phyloP scores from a whole-genome alignment of 2,888 invertebrate genomes.

The Drosophila borborema region DNA sequence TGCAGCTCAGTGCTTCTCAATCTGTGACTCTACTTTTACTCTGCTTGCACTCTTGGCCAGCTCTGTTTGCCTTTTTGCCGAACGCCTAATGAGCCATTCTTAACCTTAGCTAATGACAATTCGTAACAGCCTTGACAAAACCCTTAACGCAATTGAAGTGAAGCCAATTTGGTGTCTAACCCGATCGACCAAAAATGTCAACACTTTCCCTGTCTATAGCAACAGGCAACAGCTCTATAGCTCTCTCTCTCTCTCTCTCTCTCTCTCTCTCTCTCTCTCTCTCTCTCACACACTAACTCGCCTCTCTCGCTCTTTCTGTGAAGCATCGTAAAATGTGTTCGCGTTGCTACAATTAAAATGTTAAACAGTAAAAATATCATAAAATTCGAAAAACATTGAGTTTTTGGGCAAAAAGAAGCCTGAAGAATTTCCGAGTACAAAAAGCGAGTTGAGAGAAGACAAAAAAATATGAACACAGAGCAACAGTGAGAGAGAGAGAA shows the following conservation, averaged over 20 bases:
- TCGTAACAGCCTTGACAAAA: constrained; percentile 36
- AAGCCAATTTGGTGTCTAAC: constrained; percentile 19
- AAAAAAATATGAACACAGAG: background rate
- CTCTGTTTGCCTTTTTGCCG: constrained; percentile 52
- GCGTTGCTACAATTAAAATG: constrained; percentile 76
- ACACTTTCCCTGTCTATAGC: constrained; percentile 53
- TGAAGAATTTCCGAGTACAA: constrained; percentile 10
- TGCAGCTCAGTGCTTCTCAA: background rate
- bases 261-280: background rate
- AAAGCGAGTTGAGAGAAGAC: constrained; percentile 2
- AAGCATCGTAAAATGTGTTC: constrained; percentile 40
- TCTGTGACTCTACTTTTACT: constrained; percentile 16
- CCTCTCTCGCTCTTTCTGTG: background rate
- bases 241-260: background rate
- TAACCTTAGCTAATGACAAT: constrained; percentile 79
- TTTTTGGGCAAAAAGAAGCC: constrained; percentile 58
- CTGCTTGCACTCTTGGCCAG: background rate
- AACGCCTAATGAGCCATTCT: constrained; percentile 65
- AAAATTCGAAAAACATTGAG: constrained; percentile 40
- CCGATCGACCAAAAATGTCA: constrained; percentile 43
- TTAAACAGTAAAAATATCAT: constrained; percentile 73
- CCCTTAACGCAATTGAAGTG: constrained; percentile 25
- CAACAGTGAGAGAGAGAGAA: constrained; percentile 18
- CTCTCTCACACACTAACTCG: background rate
- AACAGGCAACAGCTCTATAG: background rate